phyloP scores from a whole-genome alignment of 37 sponge, comb jelly and placozoan species.

The Crambe crambe region DNA sequence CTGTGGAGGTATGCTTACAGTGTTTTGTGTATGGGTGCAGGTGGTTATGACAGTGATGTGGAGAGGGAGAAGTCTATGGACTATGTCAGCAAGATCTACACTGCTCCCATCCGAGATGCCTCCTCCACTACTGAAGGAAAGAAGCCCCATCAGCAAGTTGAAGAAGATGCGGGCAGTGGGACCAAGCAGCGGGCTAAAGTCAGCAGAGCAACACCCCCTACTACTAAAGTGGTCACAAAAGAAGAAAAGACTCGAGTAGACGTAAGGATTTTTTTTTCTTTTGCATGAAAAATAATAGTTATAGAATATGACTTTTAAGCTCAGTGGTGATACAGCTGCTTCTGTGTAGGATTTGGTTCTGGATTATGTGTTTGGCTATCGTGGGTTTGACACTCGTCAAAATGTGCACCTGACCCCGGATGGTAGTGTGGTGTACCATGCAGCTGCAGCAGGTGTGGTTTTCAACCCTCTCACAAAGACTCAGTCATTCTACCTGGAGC shows the following conservation, averaged over 20 bases:
- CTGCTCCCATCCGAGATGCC: constrained; percentile 72
- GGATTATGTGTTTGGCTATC: constrained; percentile 93
- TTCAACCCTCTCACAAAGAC: constrained; percentile 61
- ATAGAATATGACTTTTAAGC: too few species aligned
- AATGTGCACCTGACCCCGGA: constrained; percentile 74
- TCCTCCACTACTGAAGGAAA: neutral
- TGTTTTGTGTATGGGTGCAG: constrained; percentile 13
- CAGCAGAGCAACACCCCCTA: constrained; percentile 6
- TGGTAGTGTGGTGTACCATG: constrained; percentile 83
- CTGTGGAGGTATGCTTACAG: neutral
- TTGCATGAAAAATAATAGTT: neutral
- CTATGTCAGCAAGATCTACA: constrained; percentile 87
- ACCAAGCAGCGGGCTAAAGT: neutral
- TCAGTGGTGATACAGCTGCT: too few species aligned
- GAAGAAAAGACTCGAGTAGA: constrained; percentile 24
- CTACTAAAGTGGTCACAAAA: constrained; percentile 26
- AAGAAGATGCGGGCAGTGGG: neutral
- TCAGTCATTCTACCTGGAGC: constrained; percentile 95
- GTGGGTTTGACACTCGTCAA: constrained; percentile 96
- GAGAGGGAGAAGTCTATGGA: constrained; percentile 91
- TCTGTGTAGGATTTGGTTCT: constrained; percentile 77
- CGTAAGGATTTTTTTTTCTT: constrained; percentile 5
- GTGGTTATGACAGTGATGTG: constrained; percentile 97
- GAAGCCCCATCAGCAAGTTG: constrained; percentile 49
- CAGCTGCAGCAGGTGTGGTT: constrained; percentile 93